Conservation (phyloP, 2,888 invertebrate species). For the Taenaris catops region DNA sequence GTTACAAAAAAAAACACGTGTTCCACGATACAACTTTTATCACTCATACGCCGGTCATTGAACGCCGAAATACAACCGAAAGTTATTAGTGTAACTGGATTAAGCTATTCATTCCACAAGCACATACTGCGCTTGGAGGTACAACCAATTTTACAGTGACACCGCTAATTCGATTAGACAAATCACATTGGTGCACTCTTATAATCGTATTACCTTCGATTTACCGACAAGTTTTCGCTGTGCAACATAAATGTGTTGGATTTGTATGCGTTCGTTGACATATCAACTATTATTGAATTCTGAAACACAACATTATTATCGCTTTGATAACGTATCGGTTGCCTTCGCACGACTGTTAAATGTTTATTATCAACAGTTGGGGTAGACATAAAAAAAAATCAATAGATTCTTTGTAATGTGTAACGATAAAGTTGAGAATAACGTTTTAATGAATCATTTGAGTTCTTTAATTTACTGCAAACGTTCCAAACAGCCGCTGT, state of each 20-base stretch:
- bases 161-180: slow-evolving; percentile 22
- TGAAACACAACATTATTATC: slow-evolving; percentile 1
- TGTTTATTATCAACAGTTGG: neutral
- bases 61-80: slow-evolving; percentile 24
- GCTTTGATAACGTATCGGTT: slow-evolving; percentile 18
- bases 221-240: slow-evolving; percentile 1
- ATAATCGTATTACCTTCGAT: slow-evolving; percentile 6
- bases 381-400: slow-evolving; percentile 1
- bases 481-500: too few relatives aligned
- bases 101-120: slow-evolving; percentile 9
- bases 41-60: slow-evolving; percentile 31
- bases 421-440: too few relatives aligned
- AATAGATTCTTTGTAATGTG: too few relatives aligned
- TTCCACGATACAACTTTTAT: slow-evolving; percentile 14
- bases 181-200: slow-evolving; percentile 1
- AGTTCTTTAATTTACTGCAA: too few relatives aligned
- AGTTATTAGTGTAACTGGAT: slow-evolving; percentile 20
- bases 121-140: neutral
- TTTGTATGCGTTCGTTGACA: slow-evolving; percentile 14
- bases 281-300: neutral
- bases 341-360: slow-evolving; percentile 1
- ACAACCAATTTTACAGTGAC: too few relatives aligned
- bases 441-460: too few relatives aligned
- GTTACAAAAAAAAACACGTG: slow-evolving; percentile 15
- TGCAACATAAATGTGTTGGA: slow-evolving; percentile 1